Evolutionary conservation across 2,113 vertebrate genomes (phyloP).

Genomic region (Scalopus aquaticus): DNA sequence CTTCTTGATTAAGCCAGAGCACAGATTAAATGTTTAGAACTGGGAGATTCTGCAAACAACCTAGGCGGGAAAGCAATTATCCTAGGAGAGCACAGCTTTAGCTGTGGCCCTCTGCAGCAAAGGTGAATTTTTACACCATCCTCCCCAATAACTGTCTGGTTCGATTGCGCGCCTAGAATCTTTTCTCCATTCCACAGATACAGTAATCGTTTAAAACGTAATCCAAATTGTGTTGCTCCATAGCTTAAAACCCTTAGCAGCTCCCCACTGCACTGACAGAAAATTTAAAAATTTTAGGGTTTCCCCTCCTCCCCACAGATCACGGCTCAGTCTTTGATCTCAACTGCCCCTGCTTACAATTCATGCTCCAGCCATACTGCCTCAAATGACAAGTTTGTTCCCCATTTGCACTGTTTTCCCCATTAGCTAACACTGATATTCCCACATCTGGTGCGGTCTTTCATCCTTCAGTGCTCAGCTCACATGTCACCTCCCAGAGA

Average conservation of each 20-base stretch:
- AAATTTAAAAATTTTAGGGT: not conserved
- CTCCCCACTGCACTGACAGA: not conserved
- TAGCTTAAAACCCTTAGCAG: not conserved
- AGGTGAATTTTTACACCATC: not conserved
- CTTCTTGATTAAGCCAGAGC: slow-evolving; percentile 74
- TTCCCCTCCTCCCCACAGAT: not conserved
- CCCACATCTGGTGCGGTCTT: not conserved
- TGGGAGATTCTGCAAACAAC: slow-evolving; percentile 73
- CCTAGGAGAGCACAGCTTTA: slow-evolving; percentile 16
- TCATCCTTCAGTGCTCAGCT: not conserved
- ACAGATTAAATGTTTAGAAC: slow-evolving; percentile 74
- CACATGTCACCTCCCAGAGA: not conserved
- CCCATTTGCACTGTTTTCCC: not conserved
- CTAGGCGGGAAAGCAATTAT: slow-evolving; percentile 74
- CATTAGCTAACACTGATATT: not conserved
- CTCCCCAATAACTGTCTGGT: not conserved
- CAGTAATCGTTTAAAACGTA: not conserved
- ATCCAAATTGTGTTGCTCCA: slow-evolving; percentile 1
- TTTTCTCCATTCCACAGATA: not conserved
- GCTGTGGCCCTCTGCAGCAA: not conserved
- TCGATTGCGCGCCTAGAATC: not conserved
- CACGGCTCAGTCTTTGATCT: not conserved
- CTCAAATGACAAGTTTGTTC: not conserved
- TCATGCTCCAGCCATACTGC: not conserved
- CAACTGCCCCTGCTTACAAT: not conserved